Evolutionary conservation across 2,888 invertebrate species (phyloP), one percentile per base, ranked within the genome.

Genomic region (Macroteleia sp.): DNA sequence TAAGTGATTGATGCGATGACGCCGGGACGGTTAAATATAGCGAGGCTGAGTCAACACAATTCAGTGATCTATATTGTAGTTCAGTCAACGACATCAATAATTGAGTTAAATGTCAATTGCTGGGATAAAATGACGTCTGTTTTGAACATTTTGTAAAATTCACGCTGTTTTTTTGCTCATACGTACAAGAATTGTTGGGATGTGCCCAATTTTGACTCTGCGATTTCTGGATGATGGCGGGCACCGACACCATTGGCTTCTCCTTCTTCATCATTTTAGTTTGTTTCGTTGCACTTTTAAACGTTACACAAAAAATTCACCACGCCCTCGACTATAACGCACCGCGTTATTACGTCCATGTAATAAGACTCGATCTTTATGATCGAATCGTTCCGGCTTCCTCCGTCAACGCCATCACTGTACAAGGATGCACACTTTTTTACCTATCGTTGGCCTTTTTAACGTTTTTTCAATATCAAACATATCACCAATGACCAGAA

Each of bases 191-290:
- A 22, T 42, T 74, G 91, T 94, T 92, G 90, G 93, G 92, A 80
- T 93, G 91, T 85, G 94, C 93, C 94, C 95, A 95, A 91, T 94
- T 94, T 81, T 93, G 93, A 28, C 92, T 92, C 86, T 94, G 93
- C 57, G 94, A 93, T 78, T 94, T 94, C 88, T 94, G 94, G 89
- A 96, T 96, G 90, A 96, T 95, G 87, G 96, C 96, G 88, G 96
- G 95, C 89, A 96, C 96, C 91, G 96, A 96, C 95, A 96, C 95
- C 93, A 96, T 96, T 87, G 96, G 96, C 91, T 96, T 96, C 92
- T 96, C 96, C 92, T 96, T 96, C 93, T 96, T 96, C 94, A 96
- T 94, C 95, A 96, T 94, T 87, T 92, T 92, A 75, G 44, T 19
- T 36, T 10, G 2, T 44, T 61, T n/a, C 12, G 19, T 41, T 54